Evolutionary conservation across 2,113 vertebrate species (phyloP).

Genomic region (Thamnophis sirtalis): DNA sequence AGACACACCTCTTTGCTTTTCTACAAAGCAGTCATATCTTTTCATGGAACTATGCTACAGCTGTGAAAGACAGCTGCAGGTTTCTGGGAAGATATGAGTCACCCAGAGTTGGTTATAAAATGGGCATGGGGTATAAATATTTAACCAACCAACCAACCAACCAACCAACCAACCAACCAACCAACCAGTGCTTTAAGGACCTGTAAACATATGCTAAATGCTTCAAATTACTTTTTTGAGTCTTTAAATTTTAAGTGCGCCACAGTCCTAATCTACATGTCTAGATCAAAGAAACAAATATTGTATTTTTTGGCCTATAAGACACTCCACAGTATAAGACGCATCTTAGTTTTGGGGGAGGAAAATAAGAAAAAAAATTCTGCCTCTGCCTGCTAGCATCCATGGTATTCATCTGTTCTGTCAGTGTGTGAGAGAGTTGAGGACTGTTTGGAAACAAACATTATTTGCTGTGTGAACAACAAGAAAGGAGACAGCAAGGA

Average conservation of each 20-base stretch:
- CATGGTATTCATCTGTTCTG: no score
- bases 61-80: background rate
- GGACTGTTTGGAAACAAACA: no score
- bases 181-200: background rate
- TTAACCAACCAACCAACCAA: background rate
- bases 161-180: no score
- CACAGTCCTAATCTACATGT: background rate
- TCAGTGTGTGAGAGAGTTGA: no score
- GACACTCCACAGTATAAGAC: no score
- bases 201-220: background rate
- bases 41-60: background rate
- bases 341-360: no score
- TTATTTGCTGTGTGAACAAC: no score
- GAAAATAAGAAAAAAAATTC: no score
- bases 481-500: no score
- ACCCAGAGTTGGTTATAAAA: no score
- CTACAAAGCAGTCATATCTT: background rate
- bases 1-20: background rate
- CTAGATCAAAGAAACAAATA: background rate
- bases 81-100: background rate
- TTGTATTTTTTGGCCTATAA: no score
- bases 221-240: background rate
- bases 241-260: background rate
- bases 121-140: background rate
- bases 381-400: no score